Evolutionary conservation across 2,797 vertebrate genomes (phyloP), one percentile per base, ranked within the genome.

Genomic region (Percopsis omiscomaycus): DNA sequence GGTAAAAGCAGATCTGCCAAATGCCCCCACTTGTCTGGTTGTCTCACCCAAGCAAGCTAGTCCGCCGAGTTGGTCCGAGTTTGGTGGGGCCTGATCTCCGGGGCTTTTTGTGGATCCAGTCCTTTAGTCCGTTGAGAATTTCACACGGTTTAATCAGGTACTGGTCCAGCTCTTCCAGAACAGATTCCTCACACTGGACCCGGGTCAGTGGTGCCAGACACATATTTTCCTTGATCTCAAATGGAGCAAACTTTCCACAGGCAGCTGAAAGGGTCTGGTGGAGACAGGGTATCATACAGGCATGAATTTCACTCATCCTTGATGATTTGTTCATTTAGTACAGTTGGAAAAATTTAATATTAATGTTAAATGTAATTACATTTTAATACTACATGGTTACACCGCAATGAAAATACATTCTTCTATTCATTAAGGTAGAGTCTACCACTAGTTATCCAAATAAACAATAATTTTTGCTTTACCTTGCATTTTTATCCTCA

Each of bases 161-260:
- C 16, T 47, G 86, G 74, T 98, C 96, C 53, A 98, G 80, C 42
- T 90, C 93, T 0, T 95, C 93, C 0, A 95, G 82, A 66, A 75
- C 79, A 0, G 92, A 91, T 0, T 92, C 93, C 4, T 94, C 93
- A 67, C 92, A 92, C 55, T 89, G 75, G 1, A 95, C 91, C 0
- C 97, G 94, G 45, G 85, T 93, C 52, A 94, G 84, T 0, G 98
- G 98, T 4, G 98, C 96, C 4, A 99, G 81, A 55, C 84, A 87
- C 96, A 99, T 98, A 84, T 97, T 93, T 73, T 95, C 94, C 83
- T 95, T 99, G 32, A 99, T 98, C 78, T 99, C 97, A 86, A 99
- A 99, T 2, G 97, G 98, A 66, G 97, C 96, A 85, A 99, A 99
- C 83, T 98, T 98, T 3, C 96, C 97, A 68, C 96, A 99, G 3